Evolutionary conservation across 2,113 vertebrate genomes (phyloP).

Genomic region (Felis catus): DNA sequence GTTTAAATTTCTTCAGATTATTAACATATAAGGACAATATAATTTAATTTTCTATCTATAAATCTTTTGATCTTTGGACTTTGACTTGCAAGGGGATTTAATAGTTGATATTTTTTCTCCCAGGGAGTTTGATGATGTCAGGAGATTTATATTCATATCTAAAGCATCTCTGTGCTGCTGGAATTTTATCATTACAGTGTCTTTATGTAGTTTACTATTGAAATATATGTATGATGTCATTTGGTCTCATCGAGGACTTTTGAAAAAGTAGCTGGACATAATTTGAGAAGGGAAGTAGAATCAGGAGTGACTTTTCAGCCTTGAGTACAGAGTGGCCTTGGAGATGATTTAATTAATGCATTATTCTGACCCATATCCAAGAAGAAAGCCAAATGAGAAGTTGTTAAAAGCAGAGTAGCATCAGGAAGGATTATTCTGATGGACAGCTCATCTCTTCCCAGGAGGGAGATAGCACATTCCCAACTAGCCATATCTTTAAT

Average conservation of each 20-base stretch:
- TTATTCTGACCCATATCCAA: neutral
- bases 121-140: neutral
- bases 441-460: neutral
- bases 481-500: neutral
- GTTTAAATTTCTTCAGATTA: neutral
- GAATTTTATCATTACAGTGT: neutral
- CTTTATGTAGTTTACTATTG: conserved; percentile 48
- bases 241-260: neutral
- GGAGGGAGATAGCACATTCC: neutral
- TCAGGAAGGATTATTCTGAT: neutral
- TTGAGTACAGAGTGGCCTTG: conserved; percentile 53
- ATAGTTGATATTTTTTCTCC: neutral
- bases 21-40: neutral
- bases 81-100: neutral
- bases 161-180: neutral
- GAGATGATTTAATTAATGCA: conserved; percentile 46
- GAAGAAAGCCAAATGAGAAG: neutral
- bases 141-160: conserved; percentile 3
- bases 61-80: neutral
- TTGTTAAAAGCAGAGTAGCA: neutral
- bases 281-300: conserved; percentile 44
- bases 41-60: neutral
- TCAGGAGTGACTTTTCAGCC: conserved; percentile 45
- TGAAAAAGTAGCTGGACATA: neutral
- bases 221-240: conserved; percentile 50